Evolutionary conservation across 1,140 invertebrate genomes (phyloP).

Genomic region (Papilio machaon): DNA sequence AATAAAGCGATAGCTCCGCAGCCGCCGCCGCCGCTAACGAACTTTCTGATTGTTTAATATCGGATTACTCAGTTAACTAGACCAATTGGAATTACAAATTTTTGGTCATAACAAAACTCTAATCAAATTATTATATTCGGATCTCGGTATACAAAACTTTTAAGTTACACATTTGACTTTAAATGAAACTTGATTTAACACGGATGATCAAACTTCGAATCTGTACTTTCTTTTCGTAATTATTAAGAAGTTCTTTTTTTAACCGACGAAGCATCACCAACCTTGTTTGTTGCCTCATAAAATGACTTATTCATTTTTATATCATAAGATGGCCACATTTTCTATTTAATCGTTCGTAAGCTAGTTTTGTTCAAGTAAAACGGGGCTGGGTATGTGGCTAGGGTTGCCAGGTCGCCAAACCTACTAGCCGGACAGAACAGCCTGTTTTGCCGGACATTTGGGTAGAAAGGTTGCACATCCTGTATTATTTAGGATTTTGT

Average conservation of each 20-base stretch:
- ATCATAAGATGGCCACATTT: too few species aligned
- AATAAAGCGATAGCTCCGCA: background rate
- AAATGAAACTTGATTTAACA: background rate
- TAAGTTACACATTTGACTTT: background rate
- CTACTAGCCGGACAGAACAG: too few species aligned
- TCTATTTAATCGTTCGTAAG: too few species aligned
- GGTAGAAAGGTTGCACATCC: too few species aligned
- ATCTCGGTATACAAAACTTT: background rate
- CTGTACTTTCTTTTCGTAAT: background rate
- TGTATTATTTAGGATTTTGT: too few species aligned
- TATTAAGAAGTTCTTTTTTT: too few species aligned
- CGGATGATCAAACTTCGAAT: background rate
- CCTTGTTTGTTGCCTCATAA: too few species aligned
- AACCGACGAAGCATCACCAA: too few species aligned
- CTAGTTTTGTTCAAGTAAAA: background rate
- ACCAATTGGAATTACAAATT: constrained; percentile 16
- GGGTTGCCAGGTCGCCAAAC: too few species aligned
- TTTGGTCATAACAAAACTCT: background rate
- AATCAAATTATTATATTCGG: background rate
- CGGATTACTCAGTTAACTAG: background rate
- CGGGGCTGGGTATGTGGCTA: background rate
- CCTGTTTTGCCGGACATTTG: too few species aligned
- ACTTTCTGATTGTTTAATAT: constrained; percentile 24
- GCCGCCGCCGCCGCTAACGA: background rate
- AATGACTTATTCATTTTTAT: too few species aligned